Conservation (phyloP, 2,797 vertebrate genomes). For the Emys orbicularis region DNA sequence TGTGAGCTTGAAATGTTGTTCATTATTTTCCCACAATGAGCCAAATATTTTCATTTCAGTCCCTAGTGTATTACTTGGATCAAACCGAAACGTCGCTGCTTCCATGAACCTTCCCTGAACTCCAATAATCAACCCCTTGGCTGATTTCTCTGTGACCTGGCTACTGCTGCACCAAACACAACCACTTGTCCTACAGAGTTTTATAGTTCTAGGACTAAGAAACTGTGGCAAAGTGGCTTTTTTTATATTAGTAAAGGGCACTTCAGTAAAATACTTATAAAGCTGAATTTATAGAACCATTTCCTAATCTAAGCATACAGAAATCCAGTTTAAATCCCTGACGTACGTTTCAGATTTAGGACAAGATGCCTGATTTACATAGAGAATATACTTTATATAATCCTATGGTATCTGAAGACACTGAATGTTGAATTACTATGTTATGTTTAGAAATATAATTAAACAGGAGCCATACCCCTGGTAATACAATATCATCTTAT, state of each 20-base stretch:
- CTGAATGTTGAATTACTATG: slow-evolving; percentile 50
- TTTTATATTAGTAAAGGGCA: slow-evolving; percentile 16
- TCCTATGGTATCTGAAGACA: slow-evolving; percentile 62
- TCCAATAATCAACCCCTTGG: slow-evolving; percentile 84
- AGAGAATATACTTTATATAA: slow-evolving; percentile 28
- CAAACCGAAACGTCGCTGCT: slow-evolving; percentile 83
- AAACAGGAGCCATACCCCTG: slow-evolving; percentile 57
- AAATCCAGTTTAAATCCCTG: slow-evolving; percentile 18
- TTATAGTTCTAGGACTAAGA: slow-evolving; percentile 49
- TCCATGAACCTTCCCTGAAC: slow-evolving; percentile 86
- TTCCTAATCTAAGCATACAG: neutral
- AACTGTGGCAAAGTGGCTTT: slow-evolving; percentile 33
- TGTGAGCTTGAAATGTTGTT: slow-evolving; percentile 86
- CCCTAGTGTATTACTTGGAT: slow-evolving; percentile 84
- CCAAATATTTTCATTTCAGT: slow-evolving; percentile 90
- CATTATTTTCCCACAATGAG: slow-evolving; percentile 90
- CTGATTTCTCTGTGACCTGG: slow-evolving; percentile 74
- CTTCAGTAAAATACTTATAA: neutral
- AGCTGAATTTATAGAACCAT: neutral
- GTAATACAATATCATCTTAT: slow-evolving; percentile 75
- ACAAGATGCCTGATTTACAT: neutral
- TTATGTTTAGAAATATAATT: slow-evolving; percentile 78
- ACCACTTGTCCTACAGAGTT: slow-evolving; percentile 2
- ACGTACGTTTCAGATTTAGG: neutral
- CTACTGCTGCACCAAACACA: slow-evolving; percentile 63